A percentile compares a stretch with the other conserved stretches of the same genome.
phyloP scores from a whole-genome alignment of 2,113 vertebrate species.

The Amphilophus citrinellus region DNA sequence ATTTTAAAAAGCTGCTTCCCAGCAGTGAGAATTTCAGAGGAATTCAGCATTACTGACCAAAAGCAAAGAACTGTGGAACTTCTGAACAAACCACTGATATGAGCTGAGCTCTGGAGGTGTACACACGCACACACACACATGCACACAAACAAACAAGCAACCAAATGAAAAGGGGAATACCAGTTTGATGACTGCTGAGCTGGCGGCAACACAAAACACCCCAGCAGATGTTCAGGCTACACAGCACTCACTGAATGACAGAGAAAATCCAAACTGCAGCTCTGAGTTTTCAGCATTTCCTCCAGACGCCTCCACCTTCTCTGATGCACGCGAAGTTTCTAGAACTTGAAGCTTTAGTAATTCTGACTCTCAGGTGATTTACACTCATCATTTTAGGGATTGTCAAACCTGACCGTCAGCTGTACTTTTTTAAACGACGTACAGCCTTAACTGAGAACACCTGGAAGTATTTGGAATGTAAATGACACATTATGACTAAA shows the following conservation, averaged over 20 bases:
- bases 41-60: not conserved
- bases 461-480: not conserved
- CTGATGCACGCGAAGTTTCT: not conserved
- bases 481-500: not conserved
- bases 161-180: not conserved
- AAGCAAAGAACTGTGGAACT: not conserved
- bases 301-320: not conserved
- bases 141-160: not conserved
- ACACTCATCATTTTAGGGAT: not conserved
- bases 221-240: not conserved
- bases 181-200: conserved; percentile 8
- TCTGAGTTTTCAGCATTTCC: not conserved
- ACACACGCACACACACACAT: too few species aligned
- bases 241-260: not conserved
- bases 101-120: not conserved
- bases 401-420: not conserved
- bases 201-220: not conserved
- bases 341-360: not conserved
- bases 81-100: not conserved
- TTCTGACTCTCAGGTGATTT: not conserved
- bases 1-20: too few species aligned
- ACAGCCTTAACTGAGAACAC: not conserved
- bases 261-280: not conserved
- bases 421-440: not conserved
- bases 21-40: not conserved